Conservation (phyloP, 2,888 invertebrate species). For the Heliconius sara region DNA sequence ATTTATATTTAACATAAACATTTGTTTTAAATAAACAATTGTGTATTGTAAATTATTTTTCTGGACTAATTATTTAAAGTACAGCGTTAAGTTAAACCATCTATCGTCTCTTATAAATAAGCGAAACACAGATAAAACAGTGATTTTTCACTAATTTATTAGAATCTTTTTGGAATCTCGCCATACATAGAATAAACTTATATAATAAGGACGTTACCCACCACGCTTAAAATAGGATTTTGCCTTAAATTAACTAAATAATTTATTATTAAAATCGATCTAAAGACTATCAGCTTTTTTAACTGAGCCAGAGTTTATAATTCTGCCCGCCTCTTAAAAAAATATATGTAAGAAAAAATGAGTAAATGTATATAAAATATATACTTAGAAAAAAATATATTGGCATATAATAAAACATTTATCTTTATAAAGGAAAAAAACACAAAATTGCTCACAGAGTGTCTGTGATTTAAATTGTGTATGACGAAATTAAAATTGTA, state of each 20-base stretch:
- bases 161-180: neutral
- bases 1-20: neutral
- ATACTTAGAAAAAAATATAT: neutral
- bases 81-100: neutral
- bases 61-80: neutral
- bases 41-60: neutral
- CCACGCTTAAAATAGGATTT: neutral
- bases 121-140: neutral
- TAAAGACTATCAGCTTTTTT: neutral
- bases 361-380: neutral
- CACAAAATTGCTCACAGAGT: slow-evolving; percentile 4
- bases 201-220: neutral
- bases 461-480: slow-evolving; percentile 5
- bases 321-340: slow-evolving; percentile 1
- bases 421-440: neutral
- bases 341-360: neutral
- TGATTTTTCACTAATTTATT: neutral
- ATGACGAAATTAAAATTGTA: neutral
- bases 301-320: neutral
- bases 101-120: neutral
- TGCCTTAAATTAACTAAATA: neutral
- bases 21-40: too few relatives aligned
- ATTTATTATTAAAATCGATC: neutral
- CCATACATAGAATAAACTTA: neutral
- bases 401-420: neutral